Base-by-base conservation (phyloP, 92 coral and sea anemone species). In the Muricea muricata region DNA sequence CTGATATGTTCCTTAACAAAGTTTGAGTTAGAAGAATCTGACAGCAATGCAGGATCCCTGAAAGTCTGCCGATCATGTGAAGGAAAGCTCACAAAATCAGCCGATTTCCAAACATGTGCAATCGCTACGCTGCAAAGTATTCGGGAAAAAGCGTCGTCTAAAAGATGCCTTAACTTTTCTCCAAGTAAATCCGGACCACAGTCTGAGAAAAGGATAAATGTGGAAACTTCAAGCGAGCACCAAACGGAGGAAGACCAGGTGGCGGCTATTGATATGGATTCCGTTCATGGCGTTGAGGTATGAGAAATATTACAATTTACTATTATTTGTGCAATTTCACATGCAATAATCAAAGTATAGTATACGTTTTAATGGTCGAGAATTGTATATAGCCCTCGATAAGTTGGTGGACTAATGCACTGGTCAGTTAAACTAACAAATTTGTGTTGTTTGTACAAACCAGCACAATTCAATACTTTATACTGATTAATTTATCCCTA, bases 41-140 rank as follows among this genome's bases (percentile, higher is more conserved):
- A 54, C 35, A 57, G 65, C 28, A 57, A 57, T 57, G 89, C 68
- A 32, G 55, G 52, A 46, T 76, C 85, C 46, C 3, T 48, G 10
- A 78, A 63, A 65, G 70, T 85, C 6, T 85, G 89, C 57, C 75
- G 85, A 32, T 65, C 35, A 29, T 85, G 89, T 32, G 65, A 45
- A 47, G 81, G 75, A 29, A 78, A 85, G 46, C 69, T 85, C 68
- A 29, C 28, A 17, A 76, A 54, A 35, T 66, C 73, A 26, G 13
- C 13, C 8, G 77, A 78, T 29, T 78, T 79, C 37, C 56, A 78
- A 65, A 46, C 65, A 24, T 25, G 37, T 45, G 85, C 65, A 6
- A 32, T 39, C 15, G 39, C 25, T 18, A 65, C 75, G 48, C 65
- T 76, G 57, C 3, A 57, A 57, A 57, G 28, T 57, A 57, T 57